Base-by-base conservation (phyloP, 2,113 vertebrate species). In the Pavo muticus region DNA sequence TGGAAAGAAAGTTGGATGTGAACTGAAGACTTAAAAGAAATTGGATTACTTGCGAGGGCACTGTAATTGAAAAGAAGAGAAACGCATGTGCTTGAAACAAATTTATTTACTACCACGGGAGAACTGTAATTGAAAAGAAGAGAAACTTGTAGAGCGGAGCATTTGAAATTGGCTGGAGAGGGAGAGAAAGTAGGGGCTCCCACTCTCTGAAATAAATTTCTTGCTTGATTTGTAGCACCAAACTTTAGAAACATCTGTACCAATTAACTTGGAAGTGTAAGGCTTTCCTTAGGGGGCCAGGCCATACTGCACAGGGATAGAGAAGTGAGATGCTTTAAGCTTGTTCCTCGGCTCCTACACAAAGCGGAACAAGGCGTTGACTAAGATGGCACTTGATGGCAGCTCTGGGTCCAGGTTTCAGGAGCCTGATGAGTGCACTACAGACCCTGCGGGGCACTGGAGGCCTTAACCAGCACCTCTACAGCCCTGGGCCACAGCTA, bases 91-190 rank as follows among this genome's bases (percentile, higher is more conserved):
- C 84, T 95, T 71, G 88, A 92, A 95, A 94, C 48, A 90, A 85
- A 95, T 95, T 94, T 95, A 95, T 96, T 95, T 96, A 84, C 92
- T 97, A 85, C 90, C 85, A 89, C 48, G 47, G 89, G 57, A 95
- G 91, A 87, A 32, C 48, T 81, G 91, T 94, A 96, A 96, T 91
- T 76, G 95, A 96, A 96, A 94, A 95, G 56, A 67, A 92, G 81
- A 93, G 80, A 84, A 93, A 96, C 63, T 81, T 91, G 71, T 88
- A 89, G 93, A 96, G 88, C 35, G 27, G 74, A 96, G 83, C 82
- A 61, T 89, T 96, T 93, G 93, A 93, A 97, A 95, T 86, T 84
- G 80, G 92, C 90, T 93, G 81, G 50, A 87, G 93, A 68, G 73
- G 67, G 45, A 77, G 40, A 84, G 64, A 82, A 77, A 82, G 69